Evolutionary conservation across 2,113 vertebrate species (phyloP).

Genomic region (Marcusenius ussheri): DNA sequence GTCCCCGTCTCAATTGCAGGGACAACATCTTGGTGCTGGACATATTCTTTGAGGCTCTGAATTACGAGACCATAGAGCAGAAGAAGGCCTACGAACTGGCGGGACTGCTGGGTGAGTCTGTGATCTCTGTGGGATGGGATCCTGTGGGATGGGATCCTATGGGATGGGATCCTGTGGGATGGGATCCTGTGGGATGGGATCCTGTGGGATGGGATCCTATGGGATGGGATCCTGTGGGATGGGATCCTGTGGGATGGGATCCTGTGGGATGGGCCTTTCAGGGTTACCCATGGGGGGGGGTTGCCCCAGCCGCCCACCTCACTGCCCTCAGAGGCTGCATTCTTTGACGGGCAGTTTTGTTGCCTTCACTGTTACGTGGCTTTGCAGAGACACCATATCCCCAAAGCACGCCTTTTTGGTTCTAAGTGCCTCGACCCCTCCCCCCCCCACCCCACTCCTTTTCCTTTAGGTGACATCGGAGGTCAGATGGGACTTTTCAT

Average conservation of each 20-base stretch:
- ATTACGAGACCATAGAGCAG: conserved; percentile 98
- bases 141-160: too few species aligned
- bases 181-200: neutral
- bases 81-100: conserved; percentile 97
- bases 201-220: neutral
- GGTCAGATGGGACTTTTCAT: conserved; percentile 99
- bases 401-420: conserved; percentile 21
- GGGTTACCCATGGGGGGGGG: too few species aligned
- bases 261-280: neutral
- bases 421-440: neutral
- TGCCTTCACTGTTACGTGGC: neutral
- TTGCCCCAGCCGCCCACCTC: too few species aligned
- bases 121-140: too few species aligned
- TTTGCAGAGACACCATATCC: conserved; percentile 18
- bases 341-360: neutral
- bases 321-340: neutral
- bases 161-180: neutral
- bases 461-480: conserved; percentile 81
- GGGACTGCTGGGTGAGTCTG: conserved; percentile 81
- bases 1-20: conserved; percentile 55
- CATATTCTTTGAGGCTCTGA: conserved; percentile 95
- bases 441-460: neutral
- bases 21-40: conserved; percentile 98
- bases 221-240: too few species aligned
- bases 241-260: neutral